phyloP scores from a whole-genome alignment of 2,797 vertebrate species.

The Pagetopsis macropterus region DNA sequence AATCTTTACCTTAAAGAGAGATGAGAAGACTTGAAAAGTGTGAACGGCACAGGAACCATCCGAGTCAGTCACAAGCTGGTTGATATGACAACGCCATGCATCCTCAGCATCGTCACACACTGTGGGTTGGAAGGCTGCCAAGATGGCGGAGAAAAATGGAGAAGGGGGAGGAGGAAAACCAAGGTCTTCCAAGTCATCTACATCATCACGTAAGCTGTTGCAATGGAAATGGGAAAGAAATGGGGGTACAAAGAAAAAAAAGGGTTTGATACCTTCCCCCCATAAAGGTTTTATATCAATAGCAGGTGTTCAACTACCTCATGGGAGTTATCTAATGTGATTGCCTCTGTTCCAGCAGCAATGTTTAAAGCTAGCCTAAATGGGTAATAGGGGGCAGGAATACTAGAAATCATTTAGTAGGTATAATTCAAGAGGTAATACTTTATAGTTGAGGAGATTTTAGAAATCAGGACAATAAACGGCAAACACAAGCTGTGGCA shows the following conservation, averaged over 20 bases:
- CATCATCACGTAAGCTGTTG: constrained; percentile 90
- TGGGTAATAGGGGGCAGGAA: neutral
- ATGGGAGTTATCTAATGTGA: neutral
- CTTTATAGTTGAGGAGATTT: neutral
- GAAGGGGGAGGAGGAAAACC: constrained; percentile 93
- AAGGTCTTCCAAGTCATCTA: constrained; percentile 86
- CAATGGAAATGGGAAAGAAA: constrained; percentile 43
- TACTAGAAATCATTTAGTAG: neutral
- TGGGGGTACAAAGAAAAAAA: constrained; percentile 38
- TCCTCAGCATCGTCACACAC: constrained; percentile 95
- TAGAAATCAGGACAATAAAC: neutral
- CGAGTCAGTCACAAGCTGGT: constrained; percentile 93
- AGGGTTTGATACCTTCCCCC: constrained; percentile 41
- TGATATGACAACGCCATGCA: constrained; percentile 95
- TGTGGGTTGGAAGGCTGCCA: constrained; percentile 95
- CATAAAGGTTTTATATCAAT: constrained; percentile 8
- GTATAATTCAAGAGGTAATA: neutral
- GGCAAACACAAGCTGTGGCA: constrained; percentile 1
- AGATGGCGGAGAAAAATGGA: constrained; percentile 97
- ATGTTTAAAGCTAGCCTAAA: neutral
- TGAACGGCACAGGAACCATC: constrained; percentile 97
- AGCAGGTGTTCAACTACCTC: constrained; percentile 12
- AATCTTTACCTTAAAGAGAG: constrained; percentile 92
- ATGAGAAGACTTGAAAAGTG: constrained; percentile 98
- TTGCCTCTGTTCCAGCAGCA: neutral